A percentile compares a stretch with the other conserved stretches of the same genome.
Conservation (phyloP, 2,113 vertebrate species). For the Eubucco bourcierii region DNA sequence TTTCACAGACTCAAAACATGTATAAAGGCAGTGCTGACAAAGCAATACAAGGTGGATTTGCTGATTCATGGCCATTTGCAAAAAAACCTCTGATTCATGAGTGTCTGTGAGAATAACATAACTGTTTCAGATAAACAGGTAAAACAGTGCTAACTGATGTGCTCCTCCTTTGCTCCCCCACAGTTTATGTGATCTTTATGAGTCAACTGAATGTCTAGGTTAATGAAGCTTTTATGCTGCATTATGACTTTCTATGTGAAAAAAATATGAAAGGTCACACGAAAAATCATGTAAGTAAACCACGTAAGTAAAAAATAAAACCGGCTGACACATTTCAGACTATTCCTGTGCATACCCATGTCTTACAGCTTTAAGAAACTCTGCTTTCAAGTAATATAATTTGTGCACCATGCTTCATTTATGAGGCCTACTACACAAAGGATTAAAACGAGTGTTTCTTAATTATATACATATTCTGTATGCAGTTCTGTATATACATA, state of each 20-base stretch:
- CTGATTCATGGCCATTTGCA: background rate
- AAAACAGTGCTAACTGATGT: background rate
- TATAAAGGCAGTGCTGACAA: background rate
- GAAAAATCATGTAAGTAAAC: background rate
- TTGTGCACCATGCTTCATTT: background rate
- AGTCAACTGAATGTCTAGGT: background rate
- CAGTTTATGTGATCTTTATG: background rate
- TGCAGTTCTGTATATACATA: background rate
- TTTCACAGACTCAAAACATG: background rate
- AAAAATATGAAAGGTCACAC: background rate
- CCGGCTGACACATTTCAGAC: background rate
- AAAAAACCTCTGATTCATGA: background rate
- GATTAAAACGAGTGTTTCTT: background rate
- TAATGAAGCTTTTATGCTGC: background rate
- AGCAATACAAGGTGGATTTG: background rate
- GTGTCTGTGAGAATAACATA: fast-evolving
- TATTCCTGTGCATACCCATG: background rate
- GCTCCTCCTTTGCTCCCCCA: background rate
- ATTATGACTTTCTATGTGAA: background rate
- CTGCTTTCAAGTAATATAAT: background rate
- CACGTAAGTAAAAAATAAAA: background rate
- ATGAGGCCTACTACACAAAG: background rate
- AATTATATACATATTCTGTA: background rate
- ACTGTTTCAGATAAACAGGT: background rate
- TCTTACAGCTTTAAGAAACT: background rate